phyloP scores from a whole-genome alignment of 2,113 vertebrate species.

The Cisticola juncidis region DNA sequence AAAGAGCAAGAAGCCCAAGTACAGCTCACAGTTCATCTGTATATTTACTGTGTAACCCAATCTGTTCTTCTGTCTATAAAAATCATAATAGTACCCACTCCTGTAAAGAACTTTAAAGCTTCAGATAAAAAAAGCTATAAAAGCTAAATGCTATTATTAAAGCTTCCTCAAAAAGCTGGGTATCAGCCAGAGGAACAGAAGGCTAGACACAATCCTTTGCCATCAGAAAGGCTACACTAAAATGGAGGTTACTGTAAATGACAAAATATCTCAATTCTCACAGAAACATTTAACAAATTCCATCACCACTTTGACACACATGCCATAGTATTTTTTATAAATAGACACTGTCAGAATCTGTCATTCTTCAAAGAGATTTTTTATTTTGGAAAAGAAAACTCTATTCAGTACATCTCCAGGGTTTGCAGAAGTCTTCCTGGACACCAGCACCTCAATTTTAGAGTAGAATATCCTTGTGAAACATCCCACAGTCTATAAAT shows the following conservation, averaged over 20 bases:
- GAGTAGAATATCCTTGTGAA: not conserved
- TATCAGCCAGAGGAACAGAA: slow-evolving; percentile 34
- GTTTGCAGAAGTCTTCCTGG: not conserved
- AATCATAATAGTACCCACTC: not conserved
- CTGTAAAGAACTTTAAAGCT: slow-evolving; percentile 20
- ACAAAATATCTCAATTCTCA: slow-evolving; percentile 26
- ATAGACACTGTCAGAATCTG: not conserved
- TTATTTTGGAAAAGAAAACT: not conserved
- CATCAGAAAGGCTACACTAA: not conserved
- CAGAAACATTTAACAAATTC: not conserved
- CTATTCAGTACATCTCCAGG: not conserved
- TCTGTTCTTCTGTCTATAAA: slow-evolving; percentile 23
- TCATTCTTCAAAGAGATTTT: not conserved
- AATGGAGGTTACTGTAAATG: slow-evolving; percentile 21
- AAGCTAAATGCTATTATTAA: slow-evolving; percentile 40
- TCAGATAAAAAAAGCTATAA: slow-evolving; percentile 10
- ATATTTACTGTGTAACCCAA: slow-evolving; percentile 8
- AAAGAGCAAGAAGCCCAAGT: not conserved
- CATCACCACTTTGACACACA: not conserved
- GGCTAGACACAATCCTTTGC: not conserved
- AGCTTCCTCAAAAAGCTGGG: not conserved
- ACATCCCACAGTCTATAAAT: not conserved
- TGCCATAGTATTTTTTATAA: not conserved
- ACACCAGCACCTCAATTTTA: not conserved
- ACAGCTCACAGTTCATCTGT: not conserved